Evolutionary conservation across 1,140 invertebrate genomes (phyloP).

Genomic region (Agrypnia vestita): DNA sequence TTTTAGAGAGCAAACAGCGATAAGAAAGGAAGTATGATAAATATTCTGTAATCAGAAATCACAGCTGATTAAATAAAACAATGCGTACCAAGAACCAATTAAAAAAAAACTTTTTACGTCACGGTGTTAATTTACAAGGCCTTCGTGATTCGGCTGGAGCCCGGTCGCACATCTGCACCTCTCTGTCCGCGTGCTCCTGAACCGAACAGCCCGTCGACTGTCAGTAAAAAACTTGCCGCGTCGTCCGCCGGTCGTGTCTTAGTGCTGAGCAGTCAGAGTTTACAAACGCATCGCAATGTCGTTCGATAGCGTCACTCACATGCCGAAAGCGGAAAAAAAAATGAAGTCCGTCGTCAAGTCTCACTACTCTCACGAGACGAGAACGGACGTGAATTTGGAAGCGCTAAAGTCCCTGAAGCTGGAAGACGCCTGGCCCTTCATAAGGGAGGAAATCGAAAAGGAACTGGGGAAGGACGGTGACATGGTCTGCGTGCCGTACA

Average conservation of each 20-base stretch:
- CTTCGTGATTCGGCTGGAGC: background rate
- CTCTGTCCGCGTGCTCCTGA: slow-evolving; percentile 12
- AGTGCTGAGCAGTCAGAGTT: too few relatives aligned
- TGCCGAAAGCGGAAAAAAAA: slow-evolving; percentile 68
- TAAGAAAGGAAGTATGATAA: too few relatives aligned
- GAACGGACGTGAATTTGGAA: slow-evolving; percentile 70
- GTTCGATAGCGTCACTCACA: slow-evolving; percentile 56
- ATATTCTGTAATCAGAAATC: too few relatives aligned
- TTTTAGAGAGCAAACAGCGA: too few relatives aligned
- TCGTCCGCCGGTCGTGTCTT: background rate
- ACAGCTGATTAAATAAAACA: too few relatives aligned
- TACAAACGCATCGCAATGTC: too few relatives aligned
- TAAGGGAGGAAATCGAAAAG: slow-evolving; percentile 71
- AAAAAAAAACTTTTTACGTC: too few relatives aligned
- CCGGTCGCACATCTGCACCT: slow-evolving; percentile 20
- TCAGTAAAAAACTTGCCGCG: slow-evolving; percentile 17
- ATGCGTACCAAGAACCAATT: too few relatives aligned
- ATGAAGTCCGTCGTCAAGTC: slow-evolving; percentile 71
- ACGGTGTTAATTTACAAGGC: too few relatives aligned
- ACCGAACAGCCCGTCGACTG: background rate
- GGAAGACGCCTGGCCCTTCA: slow-evolving; percentile 72
- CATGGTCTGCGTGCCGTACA: slow-evolving; percentile 71
- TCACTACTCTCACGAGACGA: slow-evolving; percentile 70
- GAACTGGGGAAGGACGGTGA: slow-evolving; percentile 71
- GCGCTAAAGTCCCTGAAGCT: slow-evolving; percentile 69